These are phyloP conservation scores for Pangasius mekongensis DNA, from an alignment of 2,797 vertebrate species.

Conservation along the genomic window DNA sequence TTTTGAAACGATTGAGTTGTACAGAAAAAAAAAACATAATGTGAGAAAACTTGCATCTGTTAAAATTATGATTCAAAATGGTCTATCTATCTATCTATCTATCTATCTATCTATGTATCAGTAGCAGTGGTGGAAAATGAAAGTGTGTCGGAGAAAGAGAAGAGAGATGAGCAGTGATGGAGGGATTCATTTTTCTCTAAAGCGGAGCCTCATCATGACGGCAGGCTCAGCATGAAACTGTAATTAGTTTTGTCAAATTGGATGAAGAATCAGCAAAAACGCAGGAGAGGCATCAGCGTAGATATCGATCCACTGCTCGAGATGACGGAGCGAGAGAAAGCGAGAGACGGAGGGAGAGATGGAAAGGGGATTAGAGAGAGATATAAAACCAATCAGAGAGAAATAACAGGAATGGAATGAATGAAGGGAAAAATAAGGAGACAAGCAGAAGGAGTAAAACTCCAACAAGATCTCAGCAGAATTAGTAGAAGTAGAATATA, in stretches of 20 bases:
- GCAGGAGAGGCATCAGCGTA: constrained; percentile 11
- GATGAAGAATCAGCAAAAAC: constrained; percentile 54
- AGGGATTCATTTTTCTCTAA: constrained; percentile 39
- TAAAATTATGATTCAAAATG: not conserved
- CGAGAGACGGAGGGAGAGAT: not conserved
- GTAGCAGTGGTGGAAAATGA: not conserved
- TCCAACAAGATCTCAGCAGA: not conserved
- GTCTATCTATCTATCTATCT: not conserved
- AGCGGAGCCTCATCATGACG: constrained; percentile 17
- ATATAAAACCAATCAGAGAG: constrained; percentile 36
- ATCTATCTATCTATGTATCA: not conserved
- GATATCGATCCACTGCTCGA: constrained; percentile 46
- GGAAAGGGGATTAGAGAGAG: constrained; percentile 36
- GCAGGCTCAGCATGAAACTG: constrained; percentile 49
- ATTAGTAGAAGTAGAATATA: too few relatives aligned
- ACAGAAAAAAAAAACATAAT: not conserved
- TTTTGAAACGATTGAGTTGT: not conserved
- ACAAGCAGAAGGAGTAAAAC: not conserved
- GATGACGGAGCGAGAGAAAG: not conserved
- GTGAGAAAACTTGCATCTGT: not conserved
- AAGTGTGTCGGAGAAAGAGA: not conserved
- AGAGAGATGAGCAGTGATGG: not conserved
- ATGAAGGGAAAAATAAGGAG: not conserved
- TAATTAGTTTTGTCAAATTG: constrained; percentile 57
- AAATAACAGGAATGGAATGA: constrained; percentile 14